These are phyloP conservation scores for Otolemur crassicaudatus DNA, from an alignment of 2,797 vertebrate genomes.

Conservation along the genomic window DNA sequence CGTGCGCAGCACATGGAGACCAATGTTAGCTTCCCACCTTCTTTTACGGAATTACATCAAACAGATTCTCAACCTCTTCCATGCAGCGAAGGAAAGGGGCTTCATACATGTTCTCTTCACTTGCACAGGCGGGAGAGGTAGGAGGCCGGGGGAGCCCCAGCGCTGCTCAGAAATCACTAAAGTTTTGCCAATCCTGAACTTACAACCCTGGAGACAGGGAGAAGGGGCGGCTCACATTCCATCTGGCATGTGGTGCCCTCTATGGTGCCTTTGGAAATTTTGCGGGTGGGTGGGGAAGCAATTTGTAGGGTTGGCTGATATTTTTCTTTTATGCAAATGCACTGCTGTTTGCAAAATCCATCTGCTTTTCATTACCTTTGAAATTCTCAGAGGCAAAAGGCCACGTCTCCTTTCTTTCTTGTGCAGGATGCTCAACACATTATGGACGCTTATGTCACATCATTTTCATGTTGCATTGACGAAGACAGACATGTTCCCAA, in stretches of 20 bases:
- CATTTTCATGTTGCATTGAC: constrained; percentile 35
- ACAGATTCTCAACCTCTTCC: constrained; percentile 34
- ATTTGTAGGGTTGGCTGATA: constrained; percentile 18
- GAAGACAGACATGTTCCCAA: constrained; percentile 45
- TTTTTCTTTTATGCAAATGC: constrained; percentile 60
- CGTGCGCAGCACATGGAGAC: neutral
- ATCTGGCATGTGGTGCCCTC: constrained; percentile 38
- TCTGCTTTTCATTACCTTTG: constrained; percentile 63
- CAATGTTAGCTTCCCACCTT: constrained; percentile 10
- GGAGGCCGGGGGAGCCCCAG: neutral
- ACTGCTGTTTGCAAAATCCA: neutral
- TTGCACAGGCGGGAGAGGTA: neutral
- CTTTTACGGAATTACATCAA: neutral
- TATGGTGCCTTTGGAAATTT: constrained; percentile 61
- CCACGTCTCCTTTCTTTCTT: neutral
- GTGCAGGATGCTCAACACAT: neutral
- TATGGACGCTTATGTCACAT: constrained; percentile 20
- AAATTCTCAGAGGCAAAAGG: constrained; percentile 61
- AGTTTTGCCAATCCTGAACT: neutral
- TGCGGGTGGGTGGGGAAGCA: constrained; percentile 18
- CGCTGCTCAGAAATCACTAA: neutral
- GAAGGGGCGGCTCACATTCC: neutral
- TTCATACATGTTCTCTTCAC: neutral
- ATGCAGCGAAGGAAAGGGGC: neutral
- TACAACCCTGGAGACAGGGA: neutral